Percentiles rank a stretch among this genome's conserved stretches.
phyloP scores from a whole-genome alignment of 2,113 vertebrate species.

The Charina bottae region DNA sequence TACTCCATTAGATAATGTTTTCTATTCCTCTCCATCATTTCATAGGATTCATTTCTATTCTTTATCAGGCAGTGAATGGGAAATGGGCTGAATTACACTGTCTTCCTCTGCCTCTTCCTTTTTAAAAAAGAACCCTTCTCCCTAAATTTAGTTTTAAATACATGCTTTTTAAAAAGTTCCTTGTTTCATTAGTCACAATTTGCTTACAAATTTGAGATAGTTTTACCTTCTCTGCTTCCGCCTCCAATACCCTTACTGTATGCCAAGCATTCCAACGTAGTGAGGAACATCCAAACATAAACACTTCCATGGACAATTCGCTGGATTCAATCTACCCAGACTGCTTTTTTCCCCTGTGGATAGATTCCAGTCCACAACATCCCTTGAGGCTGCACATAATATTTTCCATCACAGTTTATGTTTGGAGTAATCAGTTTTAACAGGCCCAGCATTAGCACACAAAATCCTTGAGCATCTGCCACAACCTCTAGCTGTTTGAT shows the following conservation, averaged over 20 bases:
- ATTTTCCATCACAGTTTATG: not conserved
- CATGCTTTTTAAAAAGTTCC: not conserved
- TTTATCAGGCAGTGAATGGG: not conserved
- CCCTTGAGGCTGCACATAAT: not conserved
- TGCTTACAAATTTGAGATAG: not conserved
- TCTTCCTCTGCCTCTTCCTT: not conserved
- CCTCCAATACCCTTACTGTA: not conserved
- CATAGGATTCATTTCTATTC: not conserved
- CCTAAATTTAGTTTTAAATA: not conserved
- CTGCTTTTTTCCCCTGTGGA: not conserved
- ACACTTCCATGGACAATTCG: not conserved
- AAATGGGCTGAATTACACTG: not conserved
- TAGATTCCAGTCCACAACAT: not conserved
- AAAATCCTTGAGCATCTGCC: not conserved
- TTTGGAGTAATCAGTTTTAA: not conserved
- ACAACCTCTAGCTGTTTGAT: not conserved
- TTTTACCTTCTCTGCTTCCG: not conserved
- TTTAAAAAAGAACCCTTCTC: not conserved
- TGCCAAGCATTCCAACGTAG: not conserved
- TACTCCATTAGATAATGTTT: not conserved
- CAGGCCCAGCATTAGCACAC: not conserved
- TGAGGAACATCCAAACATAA: not conserved
- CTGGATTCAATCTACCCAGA: not conserved
- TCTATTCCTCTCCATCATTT: not conserved
- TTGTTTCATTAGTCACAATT: not conserved